A percentile compares a stretch with the other conserved stretches of the same genome.
Conservation (phyloP, 2,113 vertebrate species). For the Neolamprologus sp. region DNA sequence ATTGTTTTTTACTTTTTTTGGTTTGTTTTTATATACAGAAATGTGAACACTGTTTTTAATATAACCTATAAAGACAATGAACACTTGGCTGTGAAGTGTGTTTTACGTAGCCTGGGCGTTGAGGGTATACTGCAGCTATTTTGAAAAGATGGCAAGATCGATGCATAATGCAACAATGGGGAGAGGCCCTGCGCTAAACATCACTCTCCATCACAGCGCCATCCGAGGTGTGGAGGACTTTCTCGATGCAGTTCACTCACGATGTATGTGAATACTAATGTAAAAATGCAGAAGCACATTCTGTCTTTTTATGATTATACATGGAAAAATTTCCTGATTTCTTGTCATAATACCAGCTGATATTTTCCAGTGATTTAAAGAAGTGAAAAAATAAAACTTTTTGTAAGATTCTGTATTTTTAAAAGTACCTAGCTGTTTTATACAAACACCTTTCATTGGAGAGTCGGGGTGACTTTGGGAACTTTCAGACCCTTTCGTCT, state of each 20-base stretch:
- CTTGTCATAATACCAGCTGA: conserved; percentile 74
- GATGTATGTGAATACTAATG: conserved; percentile 69
- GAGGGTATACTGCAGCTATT: neutral
- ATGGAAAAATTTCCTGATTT: conserved; percentile 56
- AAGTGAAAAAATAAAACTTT: conserved; percentile 55
- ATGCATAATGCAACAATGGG: neutral
- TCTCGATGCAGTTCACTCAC: conserved; percentile 37
- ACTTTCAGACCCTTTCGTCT: conserved; percentile 53
- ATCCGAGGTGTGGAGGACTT: conserved; percentile 24
- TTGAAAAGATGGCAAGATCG: neutral
- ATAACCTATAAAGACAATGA: conserved; percentile 31
- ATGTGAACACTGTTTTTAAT: conserved; percentile 57
- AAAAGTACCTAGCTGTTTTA: conserved; percentile 71
- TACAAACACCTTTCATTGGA: conserved; percentile 65
- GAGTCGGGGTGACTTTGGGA: conserved; percentile 58
- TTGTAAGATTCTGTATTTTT: conserved; percentile 79
- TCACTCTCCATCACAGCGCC: conserved; percentile 17
- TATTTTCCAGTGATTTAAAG: conserved; percentile 75
- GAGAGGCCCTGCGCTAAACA: conserved; percentile 24
- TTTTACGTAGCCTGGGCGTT: neutral
- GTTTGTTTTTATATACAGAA: conserved; percentile 54
- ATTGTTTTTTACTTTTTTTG: neutral
- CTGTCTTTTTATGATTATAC: conserved; percentile 63
- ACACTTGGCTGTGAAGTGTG: conserved; percentile 38
- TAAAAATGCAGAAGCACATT: conserved; percentile 74